These are phyloP conservation scores for Choloepus didactylus DNA, from an alignment of 2,797 vertebrate genomes.

Conservation along the genomic window DNA sequence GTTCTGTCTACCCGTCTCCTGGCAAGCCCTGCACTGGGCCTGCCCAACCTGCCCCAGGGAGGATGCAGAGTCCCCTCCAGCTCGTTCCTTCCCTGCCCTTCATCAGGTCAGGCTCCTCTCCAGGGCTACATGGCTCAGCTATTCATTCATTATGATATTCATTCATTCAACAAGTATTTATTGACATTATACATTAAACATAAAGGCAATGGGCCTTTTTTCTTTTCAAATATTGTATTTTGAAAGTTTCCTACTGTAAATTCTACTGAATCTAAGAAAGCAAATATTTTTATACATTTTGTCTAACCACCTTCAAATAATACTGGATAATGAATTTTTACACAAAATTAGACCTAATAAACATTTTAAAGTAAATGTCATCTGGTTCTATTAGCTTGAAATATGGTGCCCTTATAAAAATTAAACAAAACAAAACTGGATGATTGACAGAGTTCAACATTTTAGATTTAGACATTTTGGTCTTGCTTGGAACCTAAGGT, in stretches of 20 bases:
- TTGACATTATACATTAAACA: not conserved
- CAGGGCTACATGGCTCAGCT: not conserved
- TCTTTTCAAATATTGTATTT: not conserved
- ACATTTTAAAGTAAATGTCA: slow-evolving; percentile 20
- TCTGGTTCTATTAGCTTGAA: not conserved
- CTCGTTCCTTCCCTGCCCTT: not conserved
- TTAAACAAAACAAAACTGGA: not conserved
- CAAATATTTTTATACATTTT: slow-evolving; percentile 15
- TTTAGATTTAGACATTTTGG: slow-evolving; percentile 30
- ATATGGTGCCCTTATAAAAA: slow-evolving; percentile 11
- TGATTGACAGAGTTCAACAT: not conserved
- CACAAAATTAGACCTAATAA: slow-evolving; percentile 30
- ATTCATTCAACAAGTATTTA: slow-evolving; percentile 29
- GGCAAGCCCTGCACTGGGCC: not conserved
- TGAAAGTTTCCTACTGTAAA: slow-evolving; percentile 11
- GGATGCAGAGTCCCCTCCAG: not conserved
- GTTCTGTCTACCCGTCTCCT: not conserved
- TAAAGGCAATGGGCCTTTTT: not conserved
- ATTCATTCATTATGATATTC: not conserved
- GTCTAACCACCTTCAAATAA: not conserved
- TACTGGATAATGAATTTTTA: slow-evolving; percentile 22
- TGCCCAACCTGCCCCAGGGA: not conserved
- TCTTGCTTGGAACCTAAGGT: not conserved
- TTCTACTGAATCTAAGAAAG: slow-evolving; percentile 36
- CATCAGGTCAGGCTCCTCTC: not conserved